Conservation (phyloP, 2,888 invertebrate genomes). For the Temnothorax unifasciatus region DNA sequence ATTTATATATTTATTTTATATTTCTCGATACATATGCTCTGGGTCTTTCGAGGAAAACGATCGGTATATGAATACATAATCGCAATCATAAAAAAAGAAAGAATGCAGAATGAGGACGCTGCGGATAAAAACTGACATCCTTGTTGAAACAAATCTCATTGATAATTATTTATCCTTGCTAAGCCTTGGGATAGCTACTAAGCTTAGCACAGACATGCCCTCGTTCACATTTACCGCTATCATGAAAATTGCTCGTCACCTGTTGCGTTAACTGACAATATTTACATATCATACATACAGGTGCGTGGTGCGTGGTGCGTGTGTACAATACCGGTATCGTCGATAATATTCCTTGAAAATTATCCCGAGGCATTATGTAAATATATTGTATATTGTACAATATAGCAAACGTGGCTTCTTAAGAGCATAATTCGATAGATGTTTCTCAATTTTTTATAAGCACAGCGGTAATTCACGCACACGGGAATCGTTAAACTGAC, state of each 20-base stretch:
- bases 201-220: neutral
- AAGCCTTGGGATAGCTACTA: conserved; percentile 23
- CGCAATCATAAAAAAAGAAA: neutral
- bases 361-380: neutral
- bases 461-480: neutral
- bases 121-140: conserved; percentile 11
- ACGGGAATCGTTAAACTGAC: conserved; percentile 18
- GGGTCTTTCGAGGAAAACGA: neutral
- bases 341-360: neutral
- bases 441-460: neutral
- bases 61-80: neutral
- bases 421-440: neutral
- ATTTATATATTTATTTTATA: neutral
- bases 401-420: neutral
- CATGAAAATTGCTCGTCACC: conserved; percentile 20
- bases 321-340: neutral
- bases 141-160: neutral
- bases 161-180: conserved; percentile 16
- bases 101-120: neutral
- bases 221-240: conserved; percentile 26
- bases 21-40: neutral
- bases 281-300: conserved; percentile 21
- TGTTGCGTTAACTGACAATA: neutral
- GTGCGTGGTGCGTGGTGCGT: no score
- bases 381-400: neutral